Base-by-base conservation (phyloP, 2,113 vertebrate genomes). In the Silurus asotus region DNA sequence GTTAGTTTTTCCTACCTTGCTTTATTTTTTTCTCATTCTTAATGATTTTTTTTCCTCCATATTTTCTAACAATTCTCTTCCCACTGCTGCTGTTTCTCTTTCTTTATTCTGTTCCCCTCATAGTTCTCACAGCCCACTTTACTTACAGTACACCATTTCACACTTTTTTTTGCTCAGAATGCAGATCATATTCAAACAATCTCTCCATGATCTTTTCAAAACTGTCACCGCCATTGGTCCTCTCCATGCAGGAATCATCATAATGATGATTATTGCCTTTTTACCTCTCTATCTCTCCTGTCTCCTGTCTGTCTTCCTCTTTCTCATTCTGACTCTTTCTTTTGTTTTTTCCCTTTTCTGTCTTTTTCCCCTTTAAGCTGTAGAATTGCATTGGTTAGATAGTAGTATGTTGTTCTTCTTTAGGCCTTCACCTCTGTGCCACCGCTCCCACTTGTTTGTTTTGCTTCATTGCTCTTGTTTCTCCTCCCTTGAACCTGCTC, bases 1-100 rank as follows among this genome's bases (percentile, higher is more conserved):
- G 15, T 19, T 51, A 58, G 23, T 56, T 13, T 67, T 37, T 55
- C 20, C 15, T 37, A 25, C 51, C 2, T 6, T 0, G 3, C 4
- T 53, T 13, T 53, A 10, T 58, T 48, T 62, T 20, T 48, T 23
- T 48, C 6, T 70, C 13, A 64, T 59, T 65, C 19, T 23, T 84
- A n/a, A 65, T 15, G 17, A 20, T 19, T 51, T 17, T 17, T 28
- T 11, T 64, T n/a, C n/a, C 25, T 6, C n/a, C 59, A 64, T 89
- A 55, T 51, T 67, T n/a, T 69, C 56, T 14, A 70, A 45, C 13
- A 17, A 83, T 74, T 75, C 64, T 64, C 2, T 25, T 53, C 3
- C 19, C 62, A 85, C 72, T 83, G 83, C 81, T 86, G 84, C n/a
- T 78, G 1, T 62, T 23, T 49, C 19, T 84, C 75, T 85, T 82